Evolutionary conservation across 2,888 invertebrate species (phyloP), one percentile per base, ranked within the genome.

Genomic region (Rutpela maculata): DNA sequence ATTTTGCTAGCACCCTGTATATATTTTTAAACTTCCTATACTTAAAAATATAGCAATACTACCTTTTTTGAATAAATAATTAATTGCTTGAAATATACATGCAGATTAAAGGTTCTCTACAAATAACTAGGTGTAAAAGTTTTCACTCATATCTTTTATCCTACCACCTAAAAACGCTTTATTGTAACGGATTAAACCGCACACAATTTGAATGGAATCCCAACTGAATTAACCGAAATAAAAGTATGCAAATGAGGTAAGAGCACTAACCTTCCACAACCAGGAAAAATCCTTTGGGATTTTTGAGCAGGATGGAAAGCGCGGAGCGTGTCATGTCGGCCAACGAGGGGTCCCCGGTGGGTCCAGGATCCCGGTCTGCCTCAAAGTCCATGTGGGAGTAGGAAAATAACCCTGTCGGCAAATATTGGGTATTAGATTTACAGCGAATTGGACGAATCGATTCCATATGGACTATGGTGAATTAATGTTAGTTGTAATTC

Each of bases 341-440:
- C 22, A 95, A 89, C 0, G 95, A 95, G 0, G 95, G 95, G 86
- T 95, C 95, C 67, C 95, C 94, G 18, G 89, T 89, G n/a, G 92
- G 91, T 22, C 92, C 92, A 55, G 92, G 92, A 84, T 94, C 94
- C 35, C 95, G 90, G 87, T 95, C 95, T 31, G 93, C 94, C 83
- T 95, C 95, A 87, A 95, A 95, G 86, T 95, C 94, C 94, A 95
- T 94, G 88, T 95, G 95, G 19, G 95, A 95, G 87, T 95, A 95
- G 81, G 95, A 93, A 87, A 95, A 95, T 80, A 95, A 89, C 84
- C 95, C 95, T 95, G 88, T 60, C 79, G 78, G 73, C 78, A 80
- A 79, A 81, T 76, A 77, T 75, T 76, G 63, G 73, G 18, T 62
- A 70, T 78, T 77, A 76, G 72, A 76, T 71, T 74, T 74, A 57